Conservation (phyloP, 2,888 invertebrate genomes). For the Caenorhabditis sinica region DNA sequence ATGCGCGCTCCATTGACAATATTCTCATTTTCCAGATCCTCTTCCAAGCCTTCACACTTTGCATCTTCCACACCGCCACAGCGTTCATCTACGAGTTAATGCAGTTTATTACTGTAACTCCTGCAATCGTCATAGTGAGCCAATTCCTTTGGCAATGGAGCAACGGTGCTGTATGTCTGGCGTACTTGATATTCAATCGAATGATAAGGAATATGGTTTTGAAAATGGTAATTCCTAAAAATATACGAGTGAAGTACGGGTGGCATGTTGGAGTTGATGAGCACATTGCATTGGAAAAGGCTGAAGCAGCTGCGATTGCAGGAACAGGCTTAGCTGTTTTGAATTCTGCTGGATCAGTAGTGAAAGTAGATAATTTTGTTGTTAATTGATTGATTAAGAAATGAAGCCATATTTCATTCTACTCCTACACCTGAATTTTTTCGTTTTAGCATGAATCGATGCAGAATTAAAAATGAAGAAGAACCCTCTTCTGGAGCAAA, state of each 20-base stretch:
- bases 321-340: background rate
- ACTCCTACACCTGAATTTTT: no score
- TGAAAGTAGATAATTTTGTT: constrained; percentile 20
- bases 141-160: constrained; percentile 40
- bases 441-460: no score
- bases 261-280: constrained; percentile 13
- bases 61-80: constrained; percentile 55
- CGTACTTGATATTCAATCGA: constrained; percentile 7
- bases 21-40: constrained; percentile 18
- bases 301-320: background rate
- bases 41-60: constrained; percentile 56
- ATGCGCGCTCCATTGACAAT: background rate
- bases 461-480: no score
- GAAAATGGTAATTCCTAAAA: constrained; percentile 1
- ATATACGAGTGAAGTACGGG: background rate
- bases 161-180: background rate
- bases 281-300: constrained; percentile 3
- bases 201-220: constrained; percentile 19
- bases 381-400: no score
- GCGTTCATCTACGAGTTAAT: constrained; percentile 65
- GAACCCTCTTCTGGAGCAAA: no score
- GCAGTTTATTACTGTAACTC: constrained; percentile 56
- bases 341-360: background rate
- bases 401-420: no score
- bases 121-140: constrained; percentile 49